Evolutionary conservation across 1,140 invertebrate genomes (phyloP), one percentile per base, ranked within the genome.

Genomic region (Bombus consobrinus): DNA sequence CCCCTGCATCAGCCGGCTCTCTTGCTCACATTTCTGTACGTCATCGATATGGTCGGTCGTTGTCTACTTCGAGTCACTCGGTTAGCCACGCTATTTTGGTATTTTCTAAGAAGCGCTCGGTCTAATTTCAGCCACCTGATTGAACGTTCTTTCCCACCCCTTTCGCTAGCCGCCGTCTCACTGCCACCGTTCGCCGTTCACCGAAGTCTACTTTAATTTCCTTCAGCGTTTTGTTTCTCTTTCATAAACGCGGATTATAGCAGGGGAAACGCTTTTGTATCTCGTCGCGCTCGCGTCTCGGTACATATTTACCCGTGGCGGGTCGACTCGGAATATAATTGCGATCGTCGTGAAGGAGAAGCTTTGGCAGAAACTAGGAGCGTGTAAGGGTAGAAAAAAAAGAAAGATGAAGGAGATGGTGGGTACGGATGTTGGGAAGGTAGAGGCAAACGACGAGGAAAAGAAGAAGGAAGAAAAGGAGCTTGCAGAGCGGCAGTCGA

Each of bases 221-320:
- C 81, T 86, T 81, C 79, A 74, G 59, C 84, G 84, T 71, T 86
- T 86, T 86, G 79, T 86, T 81, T 86, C 84, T 73, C 79, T 86
- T 86, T 86, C 84, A 81, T 75, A 74, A 86, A 86, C 71, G 84
- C 79, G 79, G 72, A 86, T 86, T 73, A 73, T 41, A 86, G 84
- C 79, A 43, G 59, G 57, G 69, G 59, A 68, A 81, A 81, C n/a
- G 84, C 84, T 86, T 86, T 86, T 81, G 84, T 86, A 59, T 68
- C 47, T 25, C 79, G 84, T 81, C 71, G 84, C 43, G 78, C 79
- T 73, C 78, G 72, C 79, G 57, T 86, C 84, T 81, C 28, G 59
- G 84, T 86, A 86, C 79, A 81, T 86, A 86, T 81, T 81, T 81
- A 81, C 69, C 32, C 79, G 79, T 47, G 84, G 72, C 79, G 84